Evolutionary conservation across 2,888 invertebrate genomes (phyloP).

Genomic region (Blomia tropicalis): DNA sequence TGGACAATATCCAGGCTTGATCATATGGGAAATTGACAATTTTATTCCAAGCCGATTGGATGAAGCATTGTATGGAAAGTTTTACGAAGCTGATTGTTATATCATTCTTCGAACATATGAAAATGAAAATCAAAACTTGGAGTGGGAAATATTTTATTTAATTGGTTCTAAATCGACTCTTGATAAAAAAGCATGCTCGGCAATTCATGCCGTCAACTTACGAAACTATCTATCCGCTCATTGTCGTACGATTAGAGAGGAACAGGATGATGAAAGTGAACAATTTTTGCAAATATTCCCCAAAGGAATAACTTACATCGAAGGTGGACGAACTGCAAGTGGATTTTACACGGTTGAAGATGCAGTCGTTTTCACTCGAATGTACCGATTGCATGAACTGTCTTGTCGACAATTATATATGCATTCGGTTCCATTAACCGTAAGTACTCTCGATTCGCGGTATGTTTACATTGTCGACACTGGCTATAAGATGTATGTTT

Average conservation of each 20-base stretch:
- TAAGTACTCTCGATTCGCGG: conserved; percentile 65
- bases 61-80: conserved; percentile 76
- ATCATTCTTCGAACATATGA: conserved; percentile 74
- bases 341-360: conserved; percentile 95
- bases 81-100: conserved; percentile 98
- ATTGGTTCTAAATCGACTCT: conserved; percentile 85
- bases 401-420: conserved; percentile 68
- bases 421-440: conserved; percentile 56
- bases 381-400: conserved; percentile 77
- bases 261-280: conserved; percentile 88
- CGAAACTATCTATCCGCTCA: conserved; percentile 86
- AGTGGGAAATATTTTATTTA: conserved; percentile 98
- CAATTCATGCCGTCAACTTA: conserved; percentile 96
- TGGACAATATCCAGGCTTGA: conserved; percentile 75
- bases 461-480: conserved; percentile 81
- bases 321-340: conserved; percentile 90
- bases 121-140: conserved; percentile 58
- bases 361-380: conserved; percentile 58
- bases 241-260: conserved; percentile 83
- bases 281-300: conserved; percentile 82
- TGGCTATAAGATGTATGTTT: conserved; percentile 68
- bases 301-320: conserved; percentile 78
- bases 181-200: conserved; percentile 86
- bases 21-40: conserved; percentile 98
- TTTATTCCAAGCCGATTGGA: conserved; percentile 82